Base-by-base conservation (phyloP, 2,888 invertebrate genomes). In the Drosophila pegasa region DNA sequence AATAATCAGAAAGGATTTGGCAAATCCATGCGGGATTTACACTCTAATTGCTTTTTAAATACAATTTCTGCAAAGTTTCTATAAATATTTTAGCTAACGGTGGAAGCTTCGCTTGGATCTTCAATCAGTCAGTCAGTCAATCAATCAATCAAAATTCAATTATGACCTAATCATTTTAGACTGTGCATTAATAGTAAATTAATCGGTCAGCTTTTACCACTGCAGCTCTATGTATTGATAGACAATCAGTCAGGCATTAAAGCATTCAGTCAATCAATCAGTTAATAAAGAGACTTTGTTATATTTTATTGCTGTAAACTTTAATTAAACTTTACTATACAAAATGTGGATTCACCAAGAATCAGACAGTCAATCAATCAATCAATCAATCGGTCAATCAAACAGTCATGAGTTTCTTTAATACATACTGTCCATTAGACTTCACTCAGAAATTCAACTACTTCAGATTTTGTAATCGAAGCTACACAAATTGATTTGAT, bases 1-100 rank as follows among this genome's bases (percentile, higher is more conserved):
- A 25, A 18, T 18, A 43, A 22, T 50, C 50, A 14, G 22, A 22
- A n/a, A 50, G 35, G n/a, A 50, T 50, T 50, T 7, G 2, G 14
- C 12, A 22, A 48, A 48, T 48, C 31, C 48, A 48, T 16, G n/a
- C 9, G n/a, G n/a, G 5, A 16, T 10, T 25, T 35, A 10, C 10
- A 1, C 8, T 25, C 6, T 48, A 48, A 48, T 48, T 48, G 31
- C 18, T 20, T 48, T 48, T 27, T 45, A 27, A 45, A 0, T 29
- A 5, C 1, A 10, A 27, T n/a, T 43, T 27, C 10, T 22, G 3
- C 2, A n/a, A 10, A 45, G 16, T 12, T 27, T 27, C 3, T 3
- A 16, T 27, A 10, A 27, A 27, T 6, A 10, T 10, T 38, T 38
- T 0, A 9, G 9, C 18, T 18, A 9, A 18, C n/a, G 9, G 37